A percentile compares a stretch with the other conserved stretches of the same genome.
Evolutionary conservation across 2,888 invertebrate species (phyloP).

Genomic region (Petrolisthes cinctipes): DNA sequence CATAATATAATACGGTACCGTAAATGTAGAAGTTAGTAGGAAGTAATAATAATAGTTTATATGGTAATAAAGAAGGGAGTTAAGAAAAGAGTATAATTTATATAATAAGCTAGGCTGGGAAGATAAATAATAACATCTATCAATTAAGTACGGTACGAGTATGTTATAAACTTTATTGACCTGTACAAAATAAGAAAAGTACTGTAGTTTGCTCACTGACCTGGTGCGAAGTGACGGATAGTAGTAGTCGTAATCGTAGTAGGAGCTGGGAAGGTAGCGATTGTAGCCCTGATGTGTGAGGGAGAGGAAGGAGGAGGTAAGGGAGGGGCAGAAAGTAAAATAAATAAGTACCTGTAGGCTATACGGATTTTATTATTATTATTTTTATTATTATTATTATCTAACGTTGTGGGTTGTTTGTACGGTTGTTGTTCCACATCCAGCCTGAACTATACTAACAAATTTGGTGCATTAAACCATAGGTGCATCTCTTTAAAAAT

Average conservation of each 20-base stretch:
- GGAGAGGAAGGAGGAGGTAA: too few species aligned
- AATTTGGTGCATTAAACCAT: too few species aligned
- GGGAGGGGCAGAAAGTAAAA: neutral
- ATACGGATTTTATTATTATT: neutral
- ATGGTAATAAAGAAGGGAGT: too few species aligned
- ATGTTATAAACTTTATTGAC: too few species aligned
- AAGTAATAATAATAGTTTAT: too few species aligned
- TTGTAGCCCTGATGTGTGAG: neutral
- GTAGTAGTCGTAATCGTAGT: constrained; percentile 12
- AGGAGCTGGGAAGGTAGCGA: neutral
- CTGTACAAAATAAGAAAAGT: too few species aligned
- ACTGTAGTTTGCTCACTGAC: neutral
- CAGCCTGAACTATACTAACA: too few species aligned
- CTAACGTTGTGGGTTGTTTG: too few species aligned
- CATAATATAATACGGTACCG: neutral
- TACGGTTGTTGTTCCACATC: too few species aligned
- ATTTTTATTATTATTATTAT: constrained; percentile 9
- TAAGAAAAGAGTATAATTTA: too few species aligned
- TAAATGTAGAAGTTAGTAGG: neutral
- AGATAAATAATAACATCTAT: neutral
- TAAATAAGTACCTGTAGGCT: neutral
- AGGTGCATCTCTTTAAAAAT: too few species aligned
- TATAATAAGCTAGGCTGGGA: neutral
- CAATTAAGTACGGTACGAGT: neutral
- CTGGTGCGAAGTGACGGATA: neutral